Base-by-base conservation (phyloP, 2,113 vertebrate genomes). In the Microtus montanus region DNA sequence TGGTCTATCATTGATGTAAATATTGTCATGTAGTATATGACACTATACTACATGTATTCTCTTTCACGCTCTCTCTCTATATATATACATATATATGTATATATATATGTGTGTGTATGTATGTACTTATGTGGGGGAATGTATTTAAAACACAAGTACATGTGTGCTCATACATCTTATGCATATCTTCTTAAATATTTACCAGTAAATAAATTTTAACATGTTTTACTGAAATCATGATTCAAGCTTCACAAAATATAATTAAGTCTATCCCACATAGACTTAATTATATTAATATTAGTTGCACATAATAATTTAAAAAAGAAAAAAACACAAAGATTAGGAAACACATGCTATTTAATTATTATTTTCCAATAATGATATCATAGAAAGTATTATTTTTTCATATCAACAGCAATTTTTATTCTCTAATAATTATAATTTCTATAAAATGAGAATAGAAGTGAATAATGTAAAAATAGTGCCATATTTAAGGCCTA, bases 201-300 rank as follows among this genome's bases (percentile, higher is more conserved):
- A 19, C 14, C 30, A 24, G 10, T 49, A 52, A 19, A 41, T 19
- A 49, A 71, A 75, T 12, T 84, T 80, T 73, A 49, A n/a, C 10
- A 85, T 71, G 35, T 96, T 94, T 87, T 87, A 89, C 33, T 70
- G 26, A 94, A 89, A 54, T 3, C 19, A 58, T 47, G n/a, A 89
- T 77, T 74, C 2, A 74, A 33, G 47, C 61, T 77, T 47, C 5
- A 49, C 49, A 71, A 58, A 44, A 92, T 58, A 17, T 89, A 87
- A 30, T 70, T 83, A 85, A 93, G 2, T 20, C 33, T 49, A 22
- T 24, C 20, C 54, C 54, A 83, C 12, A 28, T 61, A n/a, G n/a
- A n/a, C n/a, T n/a, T n/a, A n/a, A n/a, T n/a, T n/a, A n/a, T n/a
- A n/a, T n/a, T n/a, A 61, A 7, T 33, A 84, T 44, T 64, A 84